Evolutionary conservation across 2,888 invertebrate species (phyloP).

Genomic region (Taenaris catops): DNA sequence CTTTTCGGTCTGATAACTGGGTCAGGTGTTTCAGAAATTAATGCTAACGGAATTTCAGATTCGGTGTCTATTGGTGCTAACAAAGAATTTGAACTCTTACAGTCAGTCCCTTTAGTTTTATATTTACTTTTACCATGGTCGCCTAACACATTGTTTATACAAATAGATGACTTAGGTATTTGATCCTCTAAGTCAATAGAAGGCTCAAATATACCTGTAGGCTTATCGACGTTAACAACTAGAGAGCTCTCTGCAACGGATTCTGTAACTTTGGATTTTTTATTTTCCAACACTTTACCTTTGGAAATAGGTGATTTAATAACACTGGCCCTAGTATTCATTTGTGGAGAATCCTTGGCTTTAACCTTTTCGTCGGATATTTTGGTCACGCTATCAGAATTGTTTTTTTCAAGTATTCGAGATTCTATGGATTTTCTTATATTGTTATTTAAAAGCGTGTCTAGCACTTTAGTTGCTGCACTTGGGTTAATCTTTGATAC

Average conservation of each 20-base stretch:
- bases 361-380: constrained; percentile 50
- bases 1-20: constrained; percentile 61
- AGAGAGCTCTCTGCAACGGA: constrained; percentile 39
- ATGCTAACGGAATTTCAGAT: constrained; percentile 58
- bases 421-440: constrained; percentile 73
- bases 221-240: constrained; percentile 70
- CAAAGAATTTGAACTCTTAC: constrained; percentile 41
- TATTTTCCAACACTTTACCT: constrained; percentile 65
- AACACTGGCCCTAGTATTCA: constrained; percentile 76
- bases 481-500: constrained; percentile 81
- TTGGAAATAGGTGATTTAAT: constrained; percentile 79
- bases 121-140: constrained; percentile 63
- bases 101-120: constrained; percentile 43
- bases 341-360: constrained; percentile 52
- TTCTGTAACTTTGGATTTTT: constrained; percentile 56
- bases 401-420: constrained; percentile 62
- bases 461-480: constrained; percentile 73
- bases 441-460: constrained; percentile 70
- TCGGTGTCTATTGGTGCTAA: constrained; percentile 59
- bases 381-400: constrained; percentile 39
- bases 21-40: constrained; percentile 62
- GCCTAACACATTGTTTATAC: constrained; percentile 47
- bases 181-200: constrained; percentile 84
- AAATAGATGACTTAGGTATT: constrained; percentile 80
- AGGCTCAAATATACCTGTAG: constrained; percentile 86